Conservation (phyloP, 2,888 invertebrate genomes). For the Dexiosoma caninum region DNA sequence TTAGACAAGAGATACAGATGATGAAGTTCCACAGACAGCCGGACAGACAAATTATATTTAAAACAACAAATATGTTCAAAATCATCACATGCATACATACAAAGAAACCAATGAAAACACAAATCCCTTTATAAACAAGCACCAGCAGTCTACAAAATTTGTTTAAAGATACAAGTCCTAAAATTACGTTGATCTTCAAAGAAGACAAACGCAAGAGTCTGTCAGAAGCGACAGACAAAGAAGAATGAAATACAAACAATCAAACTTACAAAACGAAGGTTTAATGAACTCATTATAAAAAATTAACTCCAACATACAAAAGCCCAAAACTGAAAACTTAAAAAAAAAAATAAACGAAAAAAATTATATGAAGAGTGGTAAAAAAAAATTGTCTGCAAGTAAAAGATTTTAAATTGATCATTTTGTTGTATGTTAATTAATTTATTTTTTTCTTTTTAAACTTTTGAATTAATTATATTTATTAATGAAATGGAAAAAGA, state of each 20-base stretch:
- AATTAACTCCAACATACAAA: constrained; percentile 3
- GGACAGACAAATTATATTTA: constrained; percentile 20
- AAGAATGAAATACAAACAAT: background rate
- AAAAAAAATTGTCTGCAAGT: background rate
- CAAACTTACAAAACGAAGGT: constrained; percentile 1
- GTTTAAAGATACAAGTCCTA: constrained; percentile 36
- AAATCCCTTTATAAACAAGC: background rate
- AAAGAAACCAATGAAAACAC: background rate
- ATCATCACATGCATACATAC: too few species aligned
- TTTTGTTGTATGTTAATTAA: background rate
- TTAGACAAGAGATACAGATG: background rate
- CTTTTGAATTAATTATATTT: background rate
- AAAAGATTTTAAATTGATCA: constrained; percentile 23
- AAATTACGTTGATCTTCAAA: constrained; percentile 51
- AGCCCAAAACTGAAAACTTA: background rate
- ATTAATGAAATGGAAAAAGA: background rate
- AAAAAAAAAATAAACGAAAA: background rate
- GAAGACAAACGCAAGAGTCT: constrained; percentile 2
- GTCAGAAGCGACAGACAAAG: constrained; percentile 1
- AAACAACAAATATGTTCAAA: background rate
- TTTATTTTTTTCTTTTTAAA: constrained; percentile 19
- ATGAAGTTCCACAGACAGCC: background rate
- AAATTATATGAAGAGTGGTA: background rate
- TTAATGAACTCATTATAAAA: constrained; percentile 57
- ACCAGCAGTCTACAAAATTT: constrained; percentile 3